These are phyloP conservation scores for Vultur gryphus DNA, from an alignment of 2,797 vertebrate species.

Conservation along the genomic window DNA sequence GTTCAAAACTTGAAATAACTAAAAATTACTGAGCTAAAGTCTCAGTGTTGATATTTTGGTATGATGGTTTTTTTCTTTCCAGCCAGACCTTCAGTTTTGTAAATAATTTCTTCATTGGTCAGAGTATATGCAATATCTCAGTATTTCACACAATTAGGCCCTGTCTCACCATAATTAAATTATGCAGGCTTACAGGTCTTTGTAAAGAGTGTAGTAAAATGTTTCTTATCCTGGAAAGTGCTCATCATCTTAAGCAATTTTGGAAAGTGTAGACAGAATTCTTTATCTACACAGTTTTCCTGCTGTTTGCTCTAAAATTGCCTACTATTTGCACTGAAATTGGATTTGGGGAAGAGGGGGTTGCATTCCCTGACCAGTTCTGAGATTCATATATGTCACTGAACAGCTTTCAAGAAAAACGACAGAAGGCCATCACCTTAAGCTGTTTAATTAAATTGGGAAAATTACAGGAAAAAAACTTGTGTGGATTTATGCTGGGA, in stretches of 20 bases:
- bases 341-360: neutral
- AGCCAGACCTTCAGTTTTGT: neutral
- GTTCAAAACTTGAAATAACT: neutral
- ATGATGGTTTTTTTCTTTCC: neutral
- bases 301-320: neutral
- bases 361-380: neutral
- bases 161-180: neutral
- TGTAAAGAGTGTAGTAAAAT: neutral
- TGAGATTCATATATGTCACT: neutral
- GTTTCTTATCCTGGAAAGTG: neutral
- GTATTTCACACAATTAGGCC: neutral
- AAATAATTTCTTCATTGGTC: neutral
- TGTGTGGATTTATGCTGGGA: neutral
- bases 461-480: neutral
- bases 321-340: neutral
- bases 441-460: neutral
- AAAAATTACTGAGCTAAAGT: neutral
- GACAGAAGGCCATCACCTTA: neutral
- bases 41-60: neutral
- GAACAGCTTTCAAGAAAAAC: neutral
- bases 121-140: neutral
- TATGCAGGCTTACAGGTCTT: neutral
- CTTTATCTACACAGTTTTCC: neutral
- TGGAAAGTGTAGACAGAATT: neutral
- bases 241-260: neutral